Percentiles rank a stretch among this genome's conserved stretches.
These are phyloP conservation scores for Scalopus aquaticus DNA, from an alignment of 2,113 vertebrate species.

Conservation along the genomic window DNA sequence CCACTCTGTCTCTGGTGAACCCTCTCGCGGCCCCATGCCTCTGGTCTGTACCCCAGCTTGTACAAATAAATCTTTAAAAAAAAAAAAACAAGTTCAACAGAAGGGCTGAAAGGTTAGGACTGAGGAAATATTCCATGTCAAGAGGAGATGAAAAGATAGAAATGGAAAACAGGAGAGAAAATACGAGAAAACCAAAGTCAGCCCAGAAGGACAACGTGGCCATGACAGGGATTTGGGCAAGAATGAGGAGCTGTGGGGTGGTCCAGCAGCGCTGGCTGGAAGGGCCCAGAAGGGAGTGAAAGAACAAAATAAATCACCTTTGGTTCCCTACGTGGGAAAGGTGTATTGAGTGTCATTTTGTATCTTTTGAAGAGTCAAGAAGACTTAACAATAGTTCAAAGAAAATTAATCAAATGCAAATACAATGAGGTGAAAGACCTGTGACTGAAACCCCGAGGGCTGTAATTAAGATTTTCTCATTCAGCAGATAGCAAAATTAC, in stretches of 20 bases:
- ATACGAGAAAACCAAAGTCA: not conserved
- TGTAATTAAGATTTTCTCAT: not conserved
- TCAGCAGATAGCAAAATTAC: not conserved
- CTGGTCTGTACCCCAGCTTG: too few species aligned
- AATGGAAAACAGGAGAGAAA: not conserved
- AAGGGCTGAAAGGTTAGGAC: not conserved
- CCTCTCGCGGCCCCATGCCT: too few species aligned
- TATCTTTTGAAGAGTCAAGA: not conserved
- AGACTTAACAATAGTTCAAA: not conserved
- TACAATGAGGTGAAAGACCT: not conserved
- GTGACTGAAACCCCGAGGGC: not conserved
- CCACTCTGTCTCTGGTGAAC: too few species aligned
- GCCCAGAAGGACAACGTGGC: not conserved
- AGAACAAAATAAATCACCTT: not conserved
- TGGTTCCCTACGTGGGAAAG: not conserved
- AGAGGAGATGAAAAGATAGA: not conserved
- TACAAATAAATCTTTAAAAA: too few species aligned
- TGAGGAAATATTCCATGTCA: not conserved
- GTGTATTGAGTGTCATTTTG: not conserved
- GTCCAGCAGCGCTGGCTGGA: not conserved
- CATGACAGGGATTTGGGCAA: not conserved
- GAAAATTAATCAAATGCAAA: constrained; percentile 1
- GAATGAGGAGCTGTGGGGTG: not conserved
- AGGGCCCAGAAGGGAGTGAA: not conserved
- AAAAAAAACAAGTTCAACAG: not conserved